Evolutionary conservation across 1,140 invertebrate genomes (phyloP), one percentile per base, ranked within the genome.

Genomic region (Heliconius himera): DNA sequence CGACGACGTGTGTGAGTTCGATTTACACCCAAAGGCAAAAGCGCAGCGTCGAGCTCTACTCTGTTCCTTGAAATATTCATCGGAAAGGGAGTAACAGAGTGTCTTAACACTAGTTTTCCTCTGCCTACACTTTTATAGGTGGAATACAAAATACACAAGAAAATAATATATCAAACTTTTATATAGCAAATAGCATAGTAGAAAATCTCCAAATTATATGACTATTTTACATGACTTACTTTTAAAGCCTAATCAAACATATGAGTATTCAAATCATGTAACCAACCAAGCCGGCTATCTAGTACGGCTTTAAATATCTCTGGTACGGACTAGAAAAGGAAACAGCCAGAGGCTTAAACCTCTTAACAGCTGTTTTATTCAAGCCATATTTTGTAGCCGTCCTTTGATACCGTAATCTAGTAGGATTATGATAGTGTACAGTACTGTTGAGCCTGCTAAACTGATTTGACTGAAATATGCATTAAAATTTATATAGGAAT

Each of bases 231-330:
- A 38, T 72, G 20, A 11, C 8, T 72, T 38, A n/a, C 11, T 3
- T 38, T 18, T 72, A 38, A 36, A 33, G 36, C 18, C 18, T 38
- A 38, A 38, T n/a, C 60, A 70, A 70, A 79, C 70, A 75, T 51
- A 70, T 79, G 26, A 79, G 36, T 79, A 79, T 79, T 75, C 60
- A 70, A 41, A 54, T 71, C 60, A 72, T 75, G 73, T 70, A 79
- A 74, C 60, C 60, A 66, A 29, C 60, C 13, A 13, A 20, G 66
- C 49, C 51, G 66, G 51, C 22, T 74, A 41, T 29, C 36, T 81
- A 77, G 77, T 77, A 51, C 79, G 74, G 70, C 73, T 76, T 41
- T 77, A 77, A 81, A 81, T 81, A 70, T 81, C 60, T 81, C 73
- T 74, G 41, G 74, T 54, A 36, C 22, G 33, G 72, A 51, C 71